These are phyloP conservation scores for Chrysotoxum bicinctum DNA, from an alignment of 2,888 invertebrate genomes.

Conservation along the genomic window DNA sequence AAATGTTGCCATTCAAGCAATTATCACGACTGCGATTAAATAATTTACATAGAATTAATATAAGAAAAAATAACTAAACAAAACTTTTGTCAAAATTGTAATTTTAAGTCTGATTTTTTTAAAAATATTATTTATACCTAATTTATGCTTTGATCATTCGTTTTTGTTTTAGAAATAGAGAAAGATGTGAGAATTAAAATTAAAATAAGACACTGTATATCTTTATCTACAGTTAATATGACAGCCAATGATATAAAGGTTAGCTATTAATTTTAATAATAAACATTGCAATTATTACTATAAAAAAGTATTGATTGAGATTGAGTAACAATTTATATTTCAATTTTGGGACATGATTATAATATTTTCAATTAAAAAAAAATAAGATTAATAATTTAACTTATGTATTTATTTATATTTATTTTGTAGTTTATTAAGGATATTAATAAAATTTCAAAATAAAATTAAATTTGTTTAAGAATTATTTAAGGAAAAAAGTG, in stretches of 20 bases:
- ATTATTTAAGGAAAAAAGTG: too few species aligned
- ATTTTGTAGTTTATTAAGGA: constrained; percentile 49
- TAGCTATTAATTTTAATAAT: neutral
- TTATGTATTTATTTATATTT: constrained; percentile 60
- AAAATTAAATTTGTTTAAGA: neutral
- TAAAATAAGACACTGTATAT: neutral
- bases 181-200: neutral
- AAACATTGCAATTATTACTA: neutral
- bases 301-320: neutral
- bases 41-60: constrained; percentile 1
- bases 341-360: neutral
- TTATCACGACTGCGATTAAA: constrained; percentile 29
- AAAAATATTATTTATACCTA: neutral
- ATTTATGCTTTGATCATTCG: constrained; percentile 24
- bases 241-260: neutral
- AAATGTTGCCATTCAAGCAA: constrained; percentile 30
- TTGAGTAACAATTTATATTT: neutral
- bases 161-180: constrained; percentile 36
- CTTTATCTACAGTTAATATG: neutral
- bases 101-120: constrained; percentile 52
- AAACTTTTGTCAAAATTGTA: constrained; percentile 42
- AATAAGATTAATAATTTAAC: neutral
- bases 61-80: neutral
- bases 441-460: constrained; percentile 36
- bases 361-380: neutral